These are phyloP conservation scores for Macroramphosus scolopax DNA, from an alignment of 2,797 vertebrate genomes.

Conservation along the genomic window DNA sequence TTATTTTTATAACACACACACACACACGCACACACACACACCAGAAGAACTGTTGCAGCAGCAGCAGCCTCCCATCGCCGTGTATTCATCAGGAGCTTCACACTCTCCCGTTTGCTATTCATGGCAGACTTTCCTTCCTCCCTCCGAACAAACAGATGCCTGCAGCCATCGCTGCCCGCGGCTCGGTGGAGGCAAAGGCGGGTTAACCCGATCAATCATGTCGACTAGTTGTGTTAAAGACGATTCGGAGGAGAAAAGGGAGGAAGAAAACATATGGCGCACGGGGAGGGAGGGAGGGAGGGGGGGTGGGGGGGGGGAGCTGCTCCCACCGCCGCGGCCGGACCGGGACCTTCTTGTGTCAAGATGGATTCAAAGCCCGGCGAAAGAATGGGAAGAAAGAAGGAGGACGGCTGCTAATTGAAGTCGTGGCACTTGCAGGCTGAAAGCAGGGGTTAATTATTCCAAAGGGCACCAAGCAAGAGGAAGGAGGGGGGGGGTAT, in stretches of 20 bases:
- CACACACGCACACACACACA: too few relatives aligned
- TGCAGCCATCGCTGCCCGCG: conserved; percentile 71
- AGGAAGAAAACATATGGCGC: conserved; percentile 85
- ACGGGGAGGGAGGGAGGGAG: conserved; percentile 61
- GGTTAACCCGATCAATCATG: conserved; percentile 84
- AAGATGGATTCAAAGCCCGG: conserved; percentile 64
- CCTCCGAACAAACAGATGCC: conserved; percentile 59
- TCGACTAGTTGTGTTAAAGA: conserved; percentile 79
- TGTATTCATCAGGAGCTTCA: conserved; percentile 81
- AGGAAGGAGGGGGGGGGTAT: too few relatives aligned
- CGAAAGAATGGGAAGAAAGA: conserved; percentile 54
- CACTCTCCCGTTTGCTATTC: conserved; percentile 80
- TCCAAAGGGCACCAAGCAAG: conserved; percentile 20
- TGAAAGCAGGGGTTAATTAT: conserved; percentile 55
- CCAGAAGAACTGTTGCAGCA: too few relatives aligned
- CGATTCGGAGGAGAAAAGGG: conserved; percentile 60
- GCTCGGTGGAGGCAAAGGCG: conserved; percentile 70
- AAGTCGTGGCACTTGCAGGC: conserved; percentile 60
- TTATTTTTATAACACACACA: too few relatives aligned
- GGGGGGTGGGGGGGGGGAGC: too few relatives aligned
- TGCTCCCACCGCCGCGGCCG: too few relatives aligned
- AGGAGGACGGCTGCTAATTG: conserved; percentile 76
- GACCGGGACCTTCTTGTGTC: conserved; percentile 73
- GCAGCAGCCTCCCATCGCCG: conserved; percentile 70
- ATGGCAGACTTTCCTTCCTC: conserved; percentile 59